Conservation (phyloP, 2,888 invertebrate genomes). For the Athalia cordata region DNA sequence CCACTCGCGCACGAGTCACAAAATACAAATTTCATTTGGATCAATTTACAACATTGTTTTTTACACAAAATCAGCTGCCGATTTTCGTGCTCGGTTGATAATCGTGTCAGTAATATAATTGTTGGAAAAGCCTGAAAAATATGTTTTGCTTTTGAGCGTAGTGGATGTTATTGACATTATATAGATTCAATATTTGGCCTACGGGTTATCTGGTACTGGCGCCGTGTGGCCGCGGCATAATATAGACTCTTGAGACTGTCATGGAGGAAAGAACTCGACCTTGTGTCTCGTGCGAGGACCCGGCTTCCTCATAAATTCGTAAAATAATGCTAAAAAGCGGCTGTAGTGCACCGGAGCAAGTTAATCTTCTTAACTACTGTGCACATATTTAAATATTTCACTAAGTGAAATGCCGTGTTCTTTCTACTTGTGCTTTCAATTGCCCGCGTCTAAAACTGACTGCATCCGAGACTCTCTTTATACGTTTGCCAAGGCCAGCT, state of each 20-base stretch:
- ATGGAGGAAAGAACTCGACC: conserved; percentile 49
- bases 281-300: conserved; percentile 52
- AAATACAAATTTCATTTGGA: too few relatives aligned
- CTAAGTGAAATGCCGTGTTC: conserved; percentile 65
- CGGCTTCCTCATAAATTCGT: conserved; percentile 1
- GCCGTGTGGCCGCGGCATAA: conserved; percentile 40
- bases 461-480: neutral
- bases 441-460: neutral
- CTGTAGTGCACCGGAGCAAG: neutral
- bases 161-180: neutral
- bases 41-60: too few relatives aligned
- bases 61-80: too few relatives aligned
- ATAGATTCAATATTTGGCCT: conserved; percentile 57
- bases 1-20: too few relatives aligned
- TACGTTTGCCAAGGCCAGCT: neutral
- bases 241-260: conserved; percentile 10
- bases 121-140: neutral
- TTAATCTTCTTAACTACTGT: conserved; percentile 48
- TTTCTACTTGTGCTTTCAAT: conserved; percentile 20
- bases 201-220: conserved; percentile 49
- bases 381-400: conserved; percentile 62
- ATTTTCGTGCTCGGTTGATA: neutral
- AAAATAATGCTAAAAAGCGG: conserved; percentile 1
- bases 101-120: neutral
- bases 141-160: conserved; percentile 9